These are phyloP conservation scores for Notodonta ziczac DNA, from an alignment of 2,888 invertebrate genomes.

Conservation along the genomic window DNA sequence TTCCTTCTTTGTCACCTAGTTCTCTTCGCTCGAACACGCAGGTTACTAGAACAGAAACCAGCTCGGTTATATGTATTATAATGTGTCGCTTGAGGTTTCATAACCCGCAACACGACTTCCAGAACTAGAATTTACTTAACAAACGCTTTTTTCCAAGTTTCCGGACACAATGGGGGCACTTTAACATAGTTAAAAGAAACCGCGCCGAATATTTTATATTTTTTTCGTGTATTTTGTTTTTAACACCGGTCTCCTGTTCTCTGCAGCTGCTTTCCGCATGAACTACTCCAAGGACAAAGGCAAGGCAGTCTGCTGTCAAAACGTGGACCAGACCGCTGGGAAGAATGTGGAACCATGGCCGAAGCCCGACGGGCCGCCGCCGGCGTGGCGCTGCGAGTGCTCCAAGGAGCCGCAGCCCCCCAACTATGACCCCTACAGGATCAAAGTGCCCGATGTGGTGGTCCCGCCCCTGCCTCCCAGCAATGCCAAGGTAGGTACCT, in stretches of 20 bases:
- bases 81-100: no score
- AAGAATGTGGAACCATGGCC: conserved; percentile 68
- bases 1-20: no score
- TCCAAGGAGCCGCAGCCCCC: conserved; percentile 62
- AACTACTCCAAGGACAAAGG: conserved; percentile 56
- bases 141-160: no score
- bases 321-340: conserved; percentile 57
- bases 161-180: no score
- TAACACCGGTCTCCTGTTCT: not conserved
- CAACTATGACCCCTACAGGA: conserved; percentile 74
- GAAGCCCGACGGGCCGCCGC: conserved; percentile 49
- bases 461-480: conserved; percentile 70
- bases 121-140: no score
- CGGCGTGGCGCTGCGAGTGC: conserved; percentile 62
- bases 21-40: no score
- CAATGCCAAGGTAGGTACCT: conserved; percentile 66
- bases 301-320: conserved; percentile 49
- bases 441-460: conserved; percentile 68
- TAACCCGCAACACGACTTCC: no score
- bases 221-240: no score
- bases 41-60: no score
- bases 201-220: no score
- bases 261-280: conserved; percentile 20
- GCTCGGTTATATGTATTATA: no score
- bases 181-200: no score